Conservation (phyloP, 2,797 vertebrate species). For the Nannoperca australis region DNA sequence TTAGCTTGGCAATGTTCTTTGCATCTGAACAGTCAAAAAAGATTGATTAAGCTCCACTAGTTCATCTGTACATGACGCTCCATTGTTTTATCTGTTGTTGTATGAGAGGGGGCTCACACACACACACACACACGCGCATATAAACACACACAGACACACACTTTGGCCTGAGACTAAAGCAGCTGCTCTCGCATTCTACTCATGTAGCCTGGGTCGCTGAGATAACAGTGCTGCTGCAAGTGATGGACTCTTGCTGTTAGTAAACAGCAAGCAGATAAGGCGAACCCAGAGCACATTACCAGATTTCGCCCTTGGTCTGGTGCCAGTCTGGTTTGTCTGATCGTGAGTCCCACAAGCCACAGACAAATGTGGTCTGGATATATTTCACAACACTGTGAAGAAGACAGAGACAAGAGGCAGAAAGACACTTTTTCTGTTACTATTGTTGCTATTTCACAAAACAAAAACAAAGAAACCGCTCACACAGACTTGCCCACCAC, state of each 20-base stretch:
- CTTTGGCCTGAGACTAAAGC: constrained; percentile 61
- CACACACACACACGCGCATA: constrained; percentile 21
- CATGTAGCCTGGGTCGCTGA: constrained; percentile 68
- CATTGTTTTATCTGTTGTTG: constrained; percentile 58
- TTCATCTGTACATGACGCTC: constrained; percentile 44
- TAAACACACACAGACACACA: constrained; percentile 19
- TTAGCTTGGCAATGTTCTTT: constrained; percentile 27
- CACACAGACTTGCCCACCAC: neutral
- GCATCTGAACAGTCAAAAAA: constrained; percentile 18
- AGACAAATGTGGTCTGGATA: constrained; percentile 47
- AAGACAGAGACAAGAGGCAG: constrained; percentile 31
- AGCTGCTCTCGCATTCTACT: constrained; percentile 71
- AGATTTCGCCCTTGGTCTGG: constrained; percentile 76
- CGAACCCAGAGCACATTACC: constrained; percentile 63
- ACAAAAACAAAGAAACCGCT: constrained; percentile 7
- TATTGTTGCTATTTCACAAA: constrained; percentile 32
- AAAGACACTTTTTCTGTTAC: constrained; percentile 13
- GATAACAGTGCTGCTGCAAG: constrained; percentile 80
- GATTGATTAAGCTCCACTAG: constrained; percentile 25
- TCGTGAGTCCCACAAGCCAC: constrained; percentile 48
- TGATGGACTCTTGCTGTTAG: constrained; percentile 79
- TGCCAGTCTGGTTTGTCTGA: constrained; percentile 74
- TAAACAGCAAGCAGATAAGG: constrained; percentile 82
- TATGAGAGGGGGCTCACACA: constrained; percentile 12
- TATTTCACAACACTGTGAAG: constrained; percentile 44